Evolutionary conservation across 2,113 vertebrate genomes (phyloP).

Genomic region (Pantherophis guttatus): DNA sequence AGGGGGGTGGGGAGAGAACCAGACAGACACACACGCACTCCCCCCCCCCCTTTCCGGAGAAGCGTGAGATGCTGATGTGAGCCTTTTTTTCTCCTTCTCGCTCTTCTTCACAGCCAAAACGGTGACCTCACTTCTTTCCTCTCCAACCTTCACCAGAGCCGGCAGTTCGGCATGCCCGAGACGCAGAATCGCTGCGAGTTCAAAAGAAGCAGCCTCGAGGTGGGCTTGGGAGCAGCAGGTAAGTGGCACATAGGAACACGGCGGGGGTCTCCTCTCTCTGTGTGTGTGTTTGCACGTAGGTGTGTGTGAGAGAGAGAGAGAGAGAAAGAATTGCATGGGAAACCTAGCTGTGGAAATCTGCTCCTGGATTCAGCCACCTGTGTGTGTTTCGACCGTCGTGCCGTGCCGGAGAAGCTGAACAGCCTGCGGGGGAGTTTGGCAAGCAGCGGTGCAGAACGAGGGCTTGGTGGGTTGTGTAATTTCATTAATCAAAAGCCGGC

Average conservation of each 20-base stretch:
- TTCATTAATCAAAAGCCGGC: constrained; percentile 58
- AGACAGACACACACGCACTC: not conserved
- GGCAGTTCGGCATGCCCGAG: constrained; percentile 94
- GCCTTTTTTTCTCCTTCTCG: constrained; percentile 53
- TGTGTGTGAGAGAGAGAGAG: not conserved
- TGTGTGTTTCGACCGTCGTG: not conserved
- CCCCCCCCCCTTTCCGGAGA: not conserved
- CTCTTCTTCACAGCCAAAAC: constrained; percentile 80
- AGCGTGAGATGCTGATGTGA: constrained; percentile 32
- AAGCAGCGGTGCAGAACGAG: constrained; percentile 50
- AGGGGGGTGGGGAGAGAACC: not conserved
- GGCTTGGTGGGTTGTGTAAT: constrained; percentile 54
- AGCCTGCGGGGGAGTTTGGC: constrained; percentile 23
- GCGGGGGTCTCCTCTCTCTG: not conserved
- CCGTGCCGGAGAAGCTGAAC: constrained; percentile 10
- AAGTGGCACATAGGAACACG: constrained; percentile 37
- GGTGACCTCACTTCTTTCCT: constrained; percentile 91
- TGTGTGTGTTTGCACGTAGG: not conserved
- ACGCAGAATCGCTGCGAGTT: constrained; percentile 85
- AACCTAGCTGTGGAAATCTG: not conserved
- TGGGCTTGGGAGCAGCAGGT: constrained; percentile 86
- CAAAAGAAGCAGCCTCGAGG: constrained; percentile 73
- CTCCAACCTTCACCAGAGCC: constrained; percentile 90
- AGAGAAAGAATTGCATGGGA: accelerated
- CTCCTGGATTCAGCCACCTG: not conserved